A percentile compares a stretch with the other conserved stretches of the same genome.
These are phyloP conservation scores for Gymnosoma rotundatum DNA, from an alignment of 2,888 invertebrate genomes.

Conservation along the genomic window DNA sequence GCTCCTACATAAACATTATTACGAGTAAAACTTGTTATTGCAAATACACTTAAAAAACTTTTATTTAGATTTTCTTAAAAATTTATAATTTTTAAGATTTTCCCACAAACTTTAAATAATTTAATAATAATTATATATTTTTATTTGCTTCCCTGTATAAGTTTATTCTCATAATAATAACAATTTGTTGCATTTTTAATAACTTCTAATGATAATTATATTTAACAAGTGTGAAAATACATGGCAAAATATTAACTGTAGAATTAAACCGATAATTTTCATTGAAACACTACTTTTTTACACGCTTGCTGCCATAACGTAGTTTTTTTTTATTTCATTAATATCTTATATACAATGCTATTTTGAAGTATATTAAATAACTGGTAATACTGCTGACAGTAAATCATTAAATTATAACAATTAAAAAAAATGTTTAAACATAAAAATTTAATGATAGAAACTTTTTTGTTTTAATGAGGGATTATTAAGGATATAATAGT, in stretches of 20 bases:
- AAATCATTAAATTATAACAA: slow-evolving; percentile 56
- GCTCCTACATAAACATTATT: too few relatives aligned
- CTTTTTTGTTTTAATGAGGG: too few relatives aligned
- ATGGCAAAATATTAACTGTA: slow-evolving; percentile 64
- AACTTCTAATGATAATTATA: slow-evolving; percentile 55
- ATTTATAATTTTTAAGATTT: too few relatives aligned
- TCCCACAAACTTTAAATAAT: too few relatives aligned
- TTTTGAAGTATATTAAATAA: slow-evolving; percentile 21
- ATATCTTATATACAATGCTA: background rate
- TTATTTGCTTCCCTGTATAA: slow-evolving; percentile 5
- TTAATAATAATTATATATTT: background rate
- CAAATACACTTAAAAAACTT: too few relatives aligned
- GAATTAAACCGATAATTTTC: slow-evolving; percentile 65
- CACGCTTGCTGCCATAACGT: slow-evolving; percentile 4
- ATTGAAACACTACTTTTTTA: slow-evolving; percentile 22
- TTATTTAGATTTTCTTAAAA: too few relatives aligned
- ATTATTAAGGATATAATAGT: too few relatives aligned
- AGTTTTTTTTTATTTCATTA: background rate
- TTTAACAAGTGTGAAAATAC: slow-evolving; percentile 68
- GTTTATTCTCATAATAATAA: slow-evolving; percentile 24
- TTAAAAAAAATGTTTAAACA: slow-evolving; percentile 59
- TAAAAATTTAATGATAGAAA: background rate
- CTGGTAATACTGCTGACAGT: slow-evolving; percentile 54
- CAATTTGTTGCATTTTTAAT: slow-evolving; percentile 13
- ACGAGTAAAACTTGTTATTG: too few relatives aligned